Percentiles rank a stretch among this genome's conserved stretches.
Evolutionary conservation across 2,797 vertebrate genomes (phyloP).

Genomic region (Huso huso): DNA sequence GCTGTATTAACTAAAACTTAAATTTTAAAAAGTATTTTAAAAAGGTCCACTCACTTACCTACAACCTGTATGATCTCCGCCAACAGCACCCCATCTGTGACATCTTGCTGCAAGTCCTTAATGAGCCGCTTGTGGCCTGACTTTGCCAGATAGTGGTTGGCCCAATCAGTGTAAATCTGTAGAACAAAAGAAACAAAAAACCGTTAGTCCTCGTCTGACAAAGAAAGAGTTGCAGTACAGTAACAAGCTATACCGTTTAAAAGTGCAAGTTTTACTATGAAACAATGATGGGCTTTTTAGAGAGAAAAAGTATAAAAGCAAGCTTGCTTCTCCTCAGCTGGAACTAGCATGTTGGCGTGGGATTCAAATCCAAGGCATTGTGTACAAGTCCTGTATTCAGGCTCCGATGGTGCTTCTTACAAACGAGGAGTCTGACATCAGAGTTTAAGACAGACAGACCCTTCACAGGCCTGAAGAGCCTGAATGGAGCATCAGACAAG

Average conservation of each 20-base stretch:
- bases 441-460: constrained; percentile 60
- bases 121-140: constrained; percentile 94
- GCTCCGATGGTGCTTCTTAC: constrained; percentile 49
- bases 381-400: constrained; percentile 63
- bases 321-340: constrained; percentile 48
- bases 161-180: constrained; percentile 98
- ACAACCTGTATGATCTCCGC: constrained; percentile 97
- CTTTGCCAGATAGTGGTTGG: constrained; percentile 93
- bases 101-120: constrained; percentile 93
- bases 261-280: too few species aligned
- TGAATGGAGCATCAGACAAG: constrained; percentile 41
- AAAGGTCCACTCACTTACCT: constrained; percentile 60
- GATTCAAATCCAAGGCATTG: constrained; percentile 75
- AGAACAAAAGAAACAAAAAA: constrained; percentile 22
- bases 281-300: constrained; percentile 15
- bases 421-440: constrained; percentile 66
- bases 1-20: too few species aligned
- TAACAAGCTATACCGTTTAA: too few species aligned
- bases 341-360: constrained; percentile 52
- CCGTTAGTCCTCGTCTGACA: constrained; percentile 7
- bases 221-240: neutral
- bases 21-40: too few species aligned
- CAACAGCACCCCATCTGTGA: constrained; percentile 87
- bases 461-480: constrained; percentile 45
- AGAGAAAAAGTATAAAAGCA: constrained; percentile 34